phyloP scores from a whole-genome alignment of 2,797 vertebrate species.

The Fratercula arctica region DNA sequence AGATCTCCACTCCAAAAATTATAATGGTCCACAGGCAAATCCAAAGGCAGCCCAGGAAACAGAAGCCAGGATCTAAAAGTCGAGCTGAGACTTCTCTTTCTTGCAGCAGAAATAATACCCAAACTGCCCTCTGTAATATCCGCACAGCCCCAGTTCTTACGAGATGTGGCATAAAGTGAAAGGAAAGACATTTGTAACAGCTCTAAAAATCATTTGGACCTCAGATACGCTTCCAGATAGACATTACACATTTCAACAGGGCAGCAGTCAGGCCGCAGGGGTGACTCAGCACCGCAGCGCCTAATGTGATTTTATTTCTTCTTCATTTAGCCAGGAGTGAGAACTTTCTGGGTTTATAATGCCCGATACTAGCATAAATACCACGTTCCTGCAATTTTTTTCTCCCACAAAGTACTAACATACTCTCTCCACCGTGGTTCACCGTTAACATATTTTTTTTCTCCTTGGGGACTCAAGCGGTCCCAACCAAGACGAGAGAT shows the following conservation, averaged over 20 bases:
- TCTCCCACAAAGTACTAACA: neutral
- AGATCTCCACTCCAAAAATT: slow-evolving; percentile 38
- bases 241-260: neutral
- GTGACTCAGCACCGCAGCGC: neutral
- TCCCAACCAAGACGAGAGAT: neutral
- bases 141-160: neutral
- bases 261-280: neutral
- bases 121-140: neutral
- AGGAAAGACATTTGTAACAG: neutral
- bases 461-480: neutral
- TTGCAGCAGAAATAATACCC: neutral
- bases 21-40: slow-evolving; percentile 34
- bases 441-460: neutral
- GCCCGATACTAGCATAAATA: neutral
- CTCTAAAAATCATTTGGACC: neutral
- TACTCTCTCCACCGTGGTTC: neutral
- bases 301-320: neutral
- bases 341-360: neutral
- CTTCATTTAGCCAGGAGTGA: neutral
- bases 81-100: neutral
- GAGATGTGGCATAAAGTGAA: neutral
- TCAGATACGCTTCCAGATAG: neutral
- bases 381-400: neutral
- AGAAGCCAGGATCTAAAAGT: neutral
- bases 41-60: neutral